A percentile compares a stretch with the other conserved stretches of the same genome.
These are phyloP conservation scores for Threskiornis aethiopicus DNA, from an alignment of 2,797 vertebrate species.

Conservation along the genomic window DNA sequence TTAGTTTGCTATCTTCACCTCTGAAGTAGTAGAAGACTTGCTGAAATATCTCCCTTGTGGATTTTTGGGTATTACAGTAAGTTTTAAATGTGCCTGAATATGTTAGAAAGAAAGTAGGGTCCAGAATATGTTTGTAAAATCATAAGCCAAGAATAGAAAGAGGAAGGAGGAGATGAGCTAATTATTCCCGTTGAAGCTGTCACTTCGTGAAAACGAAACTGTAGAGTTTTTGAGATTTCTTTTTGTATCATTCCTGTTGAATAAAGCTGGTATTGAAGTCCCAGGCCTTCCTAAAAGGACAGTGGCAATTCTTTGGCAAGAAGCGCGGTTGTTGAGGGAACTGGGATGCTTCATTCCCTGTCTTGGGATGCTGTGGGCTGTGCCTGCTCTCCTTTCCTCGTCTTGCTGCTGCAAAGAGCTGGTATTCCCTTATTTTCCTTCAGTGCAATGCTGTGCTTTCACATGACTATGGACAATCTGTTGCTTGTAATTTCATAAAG, in stretches of 20 bases:
- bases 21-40: not conserved
- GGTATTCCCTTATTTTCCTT: not conserved
- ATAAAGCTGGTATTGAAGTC: slow-evolving; percentile 29
- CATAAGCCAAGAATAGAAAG: not conserved
- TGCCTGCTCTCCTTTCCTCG: not conserved
- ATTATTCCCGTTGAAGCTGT: slow-evolving; percentile 19
- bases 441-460: not conserved
- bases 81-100: not conserved
- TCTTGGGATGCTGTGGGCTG: not conserved
- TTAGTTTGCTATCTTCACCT: not conserved
- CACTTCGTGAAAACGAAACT: slow-evolving; percentile 4
- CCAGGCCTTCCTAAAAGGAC: slow-evolving; percentile 7
- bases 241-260: not conserved
- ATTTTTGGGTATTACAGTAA: not conserved
- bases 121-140: not conserved
- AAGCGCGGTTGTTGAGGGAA: slow-evolving; percentile 18
- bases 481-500: not conserved
- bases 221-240: not conserved
- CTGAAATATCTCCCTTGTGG: rapidly evolving
- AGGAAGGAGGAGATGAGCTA: slow-evolving; percentile 15
- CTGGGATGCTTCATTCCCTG: not conserved
- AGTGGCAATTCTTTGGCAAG: slow-evolving; percentile 44
- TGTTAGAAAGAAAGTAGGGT: not conserved
- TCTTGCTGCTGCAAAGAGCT: not conserved
- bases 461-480: not conserved